These are phyloP conservation scores for Emydoidea blandingii DNA, from an alignment of 2,797 vertebrate genomes.

Conservation along the genomic window DNA sequence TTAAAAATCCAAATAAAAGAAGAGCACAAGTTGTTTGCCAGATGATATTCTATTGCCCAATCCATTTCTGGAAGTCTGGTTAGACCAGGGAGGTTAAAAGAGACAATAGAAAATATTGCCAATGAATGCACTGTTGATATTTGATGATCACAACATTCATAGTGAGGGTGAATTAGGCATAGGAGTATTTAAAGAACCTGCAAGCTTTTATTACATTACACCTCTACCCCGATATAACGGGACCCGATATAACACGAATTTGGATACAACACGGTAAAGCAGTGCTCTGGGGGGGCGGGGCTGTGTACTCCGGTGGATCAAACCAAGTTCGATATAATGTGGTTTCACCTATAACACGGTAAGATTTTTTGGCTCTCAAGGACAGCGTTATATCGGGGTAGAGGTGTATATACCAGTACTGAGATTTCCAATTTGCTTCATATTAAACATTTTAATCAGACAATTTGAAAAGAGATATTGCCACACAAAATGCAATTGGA, in stretches of 20 bases:
- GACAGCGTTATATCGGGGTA: too few relatives aligned
- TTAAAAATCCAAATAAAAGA: background rate
- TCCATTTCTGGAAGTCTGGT: background rate
- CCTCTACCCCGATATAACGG: too few relatives aligned
- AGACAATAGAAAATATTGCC: constrained; percentile 12
- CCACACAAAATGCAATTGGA: background rate
- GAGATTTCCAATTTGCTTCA: background rate
- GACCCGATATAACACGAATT: too few relatives aligned
- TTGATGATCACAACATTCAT: background rate
- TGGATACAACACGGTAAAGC: too few relatives aligned
- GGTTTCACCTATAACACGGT: too few relatives aligned
- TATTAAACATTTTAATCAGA: background rate
- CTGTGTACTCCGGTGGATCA: too few relatives aligned
- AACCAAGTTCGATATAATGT: too few relatives aligned
- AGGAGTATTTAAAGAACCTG: background rate
- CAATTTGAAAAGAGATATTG: background rate
- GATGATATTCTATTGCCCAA: background rate
- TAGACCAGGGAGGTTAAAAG: background rate
- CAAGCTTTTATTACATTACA: background rate
- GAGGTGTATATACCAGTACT: background rate
- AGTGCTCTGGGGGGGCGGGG: too few relatives aligned
- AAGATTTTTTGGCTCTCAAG: too few relatives aligned
- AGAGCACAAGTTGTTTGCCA: background rate
- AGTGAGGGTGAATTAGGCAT: constrained; percentile 9
- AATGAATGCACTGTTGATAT: background rate